phyloP scores from a whole-genome alignment of 2,113 vertebrate species.

The Hypomesus transpacificus region DNA sequence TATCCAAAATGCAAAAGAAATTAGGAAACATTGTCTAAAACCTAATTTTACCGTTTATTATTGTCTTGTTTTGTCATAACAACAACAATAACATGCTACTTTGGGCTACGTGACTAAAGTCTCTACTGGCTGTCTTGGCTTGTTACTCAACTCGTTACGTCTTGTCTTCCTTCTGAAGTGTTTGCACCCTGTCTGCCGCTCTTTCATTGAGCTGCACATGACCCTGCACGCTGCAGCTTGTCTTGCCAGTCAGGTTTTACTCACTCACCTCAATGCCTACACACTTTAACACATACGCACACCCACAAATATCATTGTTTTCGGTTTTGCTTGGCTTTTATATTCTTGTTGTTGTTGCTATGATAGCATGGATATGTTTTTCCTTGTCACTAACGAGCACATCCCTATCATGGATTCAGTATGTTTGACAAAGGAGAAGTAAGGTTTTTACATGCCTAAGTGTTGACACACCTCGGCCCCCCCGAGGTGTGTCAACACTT shows the following conservation, averaged over 20 bases:
- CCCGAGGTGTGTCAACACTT: no score
- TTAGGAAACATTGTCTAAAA: no score
- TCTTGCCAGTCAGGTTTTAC: conserved; percentile 43
- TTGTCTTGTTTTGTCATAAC: no score
- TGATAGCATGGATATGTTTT: not conserved
- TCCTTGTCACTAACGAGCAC: conserved; percentile 11
- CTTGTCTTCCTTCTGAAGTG: not conserved
- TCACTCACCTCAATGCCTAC: conserved; percentile 10
- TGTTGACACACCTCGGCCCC: conserved; percentile 48
- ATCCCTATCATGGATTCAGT: conserved; percentile 6
- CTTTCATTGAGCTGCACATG: not conserved
- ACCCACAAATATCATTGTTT: conserved; percentile 2
- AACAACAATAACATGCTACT: no score
- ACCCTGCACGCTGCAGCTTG: conserved; percentile 30
- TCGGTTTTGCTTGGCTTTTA: not conserved
- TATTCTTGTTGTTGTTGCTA: not conserved
- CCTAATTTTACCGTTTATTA: no score
- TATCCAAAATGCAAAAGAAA: no score
- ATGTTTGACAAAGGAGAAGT: conserved; percentile 16
- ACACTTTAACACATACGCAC: conserved; percentile 20
- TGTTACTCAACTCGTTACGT: no score
- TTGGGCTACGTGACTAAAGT: no score
- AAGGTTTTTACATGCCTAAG: conserved; percentile 4
- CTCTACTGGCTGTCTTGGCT: no score
- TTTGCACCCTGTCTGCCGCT: not conserved